phyloP scores from a whole-genome alignment of 2,113 vertebrate species.

The Turnix velox region DNA sequence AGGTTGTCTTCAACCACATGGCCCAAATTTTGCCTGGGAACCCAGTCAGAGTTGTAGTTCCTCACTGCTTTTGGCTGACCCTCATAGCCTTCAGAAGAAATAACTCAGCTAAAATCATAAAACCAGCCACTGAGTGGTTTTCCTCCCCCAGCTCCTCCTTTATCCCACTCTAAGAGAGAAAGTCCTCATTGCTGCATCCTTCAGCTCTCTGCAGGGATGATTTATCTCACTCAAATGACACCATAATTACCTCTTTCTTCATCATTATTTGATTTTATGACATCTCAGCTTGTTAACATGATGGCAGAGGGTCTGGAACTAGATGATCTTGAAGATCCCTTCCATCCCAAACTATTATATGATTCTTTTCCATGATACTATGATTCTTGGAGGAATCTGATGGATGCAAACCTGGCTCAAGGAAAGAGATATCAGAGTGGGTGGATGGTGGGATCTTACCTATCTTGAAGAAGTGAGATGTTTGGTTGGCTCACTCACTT shows the following conservation, averaged over 20 bases:
- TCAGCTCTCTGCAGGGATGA: background rate
- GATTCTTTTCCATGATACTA: too few species aligned
- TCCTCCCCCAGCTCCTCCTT: background rate
- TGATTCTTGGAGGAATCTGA: accelerated
- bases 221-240: background rate
- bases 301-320: too few species aligned
- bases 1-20: background rate
- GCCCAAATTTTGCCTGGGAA: background rate
- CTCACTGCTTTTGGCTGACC: background rate
- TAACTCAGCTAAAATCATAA: background rate
- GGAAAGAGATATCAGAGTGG: background rate
- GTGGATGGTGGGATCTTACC: background rate
- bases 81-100: background rate
- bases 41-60: background rate
- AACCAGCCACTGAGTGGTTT: background rate
- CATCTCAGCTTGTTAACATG: accelerated
- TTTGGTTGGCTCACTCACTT: background rate
- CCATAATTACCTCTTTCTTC: background rate
- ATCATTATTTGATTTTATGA: background rate
- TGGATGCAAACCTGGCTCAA: background rate
- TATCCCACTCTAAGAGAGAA: too few species aligned
- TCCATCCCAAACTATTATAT: too few species aligned
- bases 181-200: background rate
- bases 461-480: background rate
- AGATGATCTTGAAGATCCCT: too few species aligned